Evolutionary conservation across 2,113 vertebrate genomes (phyloP).

Genomic region (Proterorhinus semilunaris): DNA sequence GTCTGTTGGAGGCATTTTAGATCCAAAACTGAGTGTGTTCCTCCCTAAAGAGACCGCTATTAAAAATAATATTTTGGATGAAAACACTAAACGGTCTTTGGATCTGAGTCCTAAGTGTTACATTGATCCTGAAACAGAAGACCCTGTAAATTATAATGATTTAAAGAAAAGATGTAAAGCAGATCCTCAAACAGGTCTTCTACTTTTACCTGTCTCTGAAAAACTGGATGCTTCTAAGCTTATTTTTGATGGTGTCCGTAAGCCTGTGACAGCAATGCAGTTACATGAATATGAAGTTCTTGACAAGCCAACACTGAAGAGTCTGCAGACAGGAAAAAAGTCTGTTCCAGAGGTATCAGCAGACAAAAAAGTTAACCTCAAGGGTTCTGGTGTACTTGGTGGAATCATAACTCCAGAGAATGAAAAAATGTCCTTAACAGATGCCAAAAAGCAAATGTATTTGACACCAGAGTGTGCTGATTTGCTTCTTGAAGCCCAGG

Average conservation of each 20-base stretch:
- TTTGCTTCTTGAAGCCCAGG: conserved; percentile 1
- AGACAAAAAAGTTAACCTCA: neutral
- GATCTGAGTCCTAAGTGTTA: conserved; percentile 82
- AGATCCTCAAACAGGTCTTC: conserved; percentile 81
- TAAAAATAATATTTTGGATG: conserved; percentile 82
- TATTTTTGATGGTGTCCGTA: conserved; percentile 80
- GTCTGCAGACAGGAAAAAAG: conserved; percentile 79
- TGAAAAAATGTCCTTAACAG: neutral
- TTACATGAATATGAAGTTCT: conserved; percentile 80
- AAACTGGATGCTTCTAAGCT: too few relatives aligned
- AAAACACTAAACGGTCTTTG: conserved; percentile 78
- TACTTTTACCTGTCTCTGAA: conserved; percentile 79
- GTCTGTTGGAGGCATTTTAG: conserved; percentile 84
- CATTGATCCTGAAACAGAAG: conserved; percentile 80
- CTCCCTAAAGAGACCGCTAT: conserved; percentile 83
- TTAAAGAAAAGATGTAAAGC: conserved; percentile 81
- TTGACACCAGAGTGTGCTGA: neutral
- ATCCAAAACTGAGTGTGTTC: conserved; percentile 86
- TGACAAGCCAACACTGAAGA: conserved; percentile 76
- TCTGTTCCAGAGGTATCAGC: conserved; percentile 76
- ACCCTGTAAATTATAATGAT: conserved; percentile 72
- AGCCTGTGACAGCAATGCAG: conserved; percentile 75
- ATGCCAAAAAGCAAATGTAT: neutral
- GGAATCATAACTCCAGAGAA: neutral
- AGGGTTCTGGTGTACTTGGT: neutral